phyloP scores from a whole-genome alignment of 2,113 vertebrate species.

The Chrysemys picta region DNA sequence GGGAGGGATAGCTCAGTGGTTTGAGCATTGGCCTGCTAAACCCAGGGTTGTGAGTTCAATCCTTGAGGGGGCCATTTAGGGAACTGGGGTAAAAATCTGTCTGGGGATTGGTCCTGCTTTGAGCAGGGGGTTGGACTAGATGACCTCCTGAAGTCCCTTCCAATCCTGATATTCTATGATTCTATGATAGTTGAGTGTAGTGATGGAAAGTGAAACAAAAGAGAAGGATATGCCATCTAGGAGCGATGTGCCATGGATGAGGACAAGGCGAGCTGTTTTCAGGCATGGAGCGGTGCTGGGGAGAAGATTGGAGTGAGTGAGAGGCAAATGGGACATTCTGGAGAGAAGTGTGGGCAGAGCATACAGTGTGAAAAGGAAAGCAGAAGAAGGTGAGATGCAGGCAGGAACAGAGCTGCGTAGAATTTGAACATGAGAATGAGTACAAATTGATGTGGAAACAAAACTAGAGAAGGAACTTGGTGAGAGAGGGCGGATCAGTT shows the following conservation, averaged over 20 bases:
- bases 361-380: neutral
- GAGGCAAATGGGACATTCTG: neutral
- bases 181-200: neutral
- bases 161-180: neutral
- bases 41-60: no score
- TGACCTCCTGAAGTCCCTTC: no score
- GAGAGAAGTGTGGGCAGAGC: neutral
- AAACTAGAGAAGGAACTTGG: neutral
- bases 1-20: no score
- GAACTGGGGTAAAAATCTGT: no score
- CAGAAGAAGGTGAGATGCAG: neutral
- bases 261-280: neutral
- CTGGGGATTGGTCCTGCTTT: no score
- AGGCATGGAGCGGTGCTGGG: neutral
- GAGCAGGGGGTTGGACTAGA: no score
- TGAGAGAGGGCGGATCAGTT: neutral
- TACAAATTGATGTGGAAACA: neutral
- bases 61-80: no score
- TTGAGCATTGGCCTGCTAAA: no score
- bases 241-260: neutral
- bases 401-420: neutral
- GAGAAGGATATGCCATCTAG: neutral
- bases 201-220: neutral
- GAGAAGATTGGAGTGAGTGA: neutral
- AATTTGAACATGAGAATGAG: neutral